These are phyloP conservation scores for Ciona savignyi DNA, from an alignment of 23 tunicate genomes.

Conservation along the genomic window DNA sequence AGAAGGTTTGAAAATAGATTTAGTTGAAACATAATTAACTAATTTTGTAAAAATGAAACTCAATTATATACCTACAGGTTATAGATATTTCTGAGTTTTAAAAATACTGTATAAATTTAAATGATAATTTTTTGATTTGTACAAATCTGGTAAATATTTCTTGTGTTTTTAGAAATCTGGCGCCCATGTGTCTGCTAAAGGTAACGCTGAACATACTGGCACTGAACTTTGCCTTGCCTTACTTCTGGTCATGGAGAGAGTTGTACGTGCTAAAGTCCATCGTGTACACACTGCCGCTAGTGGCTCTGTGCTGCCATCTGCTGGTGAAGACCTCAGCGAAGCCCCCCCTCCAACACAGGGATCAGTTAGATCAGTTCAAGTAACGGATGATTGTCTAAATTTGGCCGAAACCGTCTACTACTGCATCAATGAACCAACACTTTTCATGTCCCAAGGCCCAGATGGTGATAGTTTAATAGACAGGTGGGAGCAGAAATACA, in stretches of 20 bases:
- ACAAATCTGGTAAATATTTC: too few species aligned
- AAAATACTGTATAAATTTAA: too few species aligned
- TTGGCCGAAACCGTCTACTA: conserved; percentile 79
- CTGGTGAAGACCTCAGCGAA: conserved; percentile 15
- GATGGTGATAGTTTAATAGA: conserved; percentile 59
- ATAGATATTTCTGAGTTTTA: too few species aligned
- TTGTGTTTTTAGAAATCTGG: conserved; percentile 26
- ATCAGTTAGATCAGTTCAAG: conserved; percentile 24
- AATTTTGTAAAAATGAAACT: too few species aligned
- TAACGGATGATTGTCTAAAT: conserved; percentile 74
- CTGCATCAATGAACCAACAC: conserved; percentile 56
- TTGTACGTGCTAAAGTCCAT: conserved; percentile 31
- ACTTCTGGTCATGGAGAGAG: conserved; percentile 71
- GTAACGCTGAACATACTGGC: conserved; percentile 34
- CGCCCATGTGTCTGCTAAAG: conserved; percentile 11
- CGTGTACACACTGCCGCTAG: conserved; percentile 32
- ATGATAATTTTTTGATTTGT: too few species aligned
- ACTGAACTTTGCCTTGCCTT: conserved; percentile 79
- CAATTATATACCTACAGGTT: too few species aligned
- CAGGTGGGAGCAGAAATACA: conserved; percentile 17
- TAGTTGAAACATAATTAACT: too few species aligned
- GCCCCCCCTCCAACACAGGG: conserved; percentile 32
- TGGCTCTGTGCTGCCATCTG: conserved; percentile 42
- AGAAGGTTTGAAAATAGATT: too few species aligned
- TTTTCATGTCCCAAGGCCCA: conserved; percentile 58